Conservation (phyloP, 1,140 invertebrate genomes). For the Aphelenchoides fujianensis region DNA sequence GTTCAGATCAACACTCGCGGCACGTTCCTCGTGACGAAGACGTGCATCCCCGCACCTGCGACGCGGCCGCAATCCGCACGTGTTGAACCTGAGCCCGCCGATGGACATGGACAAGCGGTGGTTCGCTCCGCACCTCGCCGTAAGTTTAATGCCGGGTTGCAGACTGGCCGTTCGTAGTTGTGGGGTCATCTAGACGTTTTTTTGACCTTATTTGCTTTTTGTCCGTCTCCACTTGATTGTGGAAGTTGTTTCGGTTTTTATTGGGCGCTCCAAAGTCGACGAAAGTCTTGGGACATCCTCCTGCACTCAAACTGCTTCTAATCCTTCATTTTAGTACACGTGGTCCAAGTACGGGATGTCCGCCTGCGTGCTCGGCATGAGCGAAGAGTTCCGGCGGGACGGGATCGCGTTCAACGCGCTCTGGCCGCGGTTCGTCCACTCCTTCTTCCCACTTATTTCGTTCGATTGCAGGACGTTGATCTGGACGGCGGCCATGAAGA, state of each 20-base stretch:
- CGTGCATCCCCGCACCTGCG: slow-evolving; percentile 81
- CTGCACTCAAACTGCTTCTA: too few relatives aligned
- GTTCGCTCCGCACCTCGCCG: slow-evolving; percentile 86
- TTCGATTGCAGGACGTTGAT: neutral
- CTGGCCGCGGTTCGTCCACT: slow-evolving; percentile 70
- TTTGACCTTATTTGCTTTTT: too few relatives aligned
- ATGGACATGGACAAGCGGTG: slow-evolving; percentile 81
- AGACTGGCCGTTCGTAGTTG: too few relatives aligned
- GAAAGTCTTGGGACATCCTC: too few relatives aligned
- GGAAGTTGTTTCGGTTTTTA: too few relatives aligned
- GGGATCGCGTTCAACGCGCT: slow-evolving; percentile 90
- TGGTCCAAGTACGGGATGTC: slow-evolving; percentile 99
- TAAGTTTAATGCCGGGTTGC: slow-evolving; percentile 73
- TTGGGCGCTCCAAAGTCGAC: too few relatives aligned
- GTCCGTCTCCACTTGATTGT: too few relatives aligned
- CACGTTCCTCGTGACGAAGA: slow-evolving; percentile 85
- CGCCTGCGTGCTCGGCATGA: slow-evolving; percentile 90
- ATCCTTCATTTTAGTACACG: slow-evolving; percentile 81
- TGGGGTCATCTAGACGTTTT: too few relatives aligned
- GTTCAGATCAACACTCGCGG: slow-evolving; percentile 84
- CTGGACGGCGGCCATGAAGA: neutral
- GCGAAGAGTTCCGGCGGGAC: slow-evolving; percentile 78
- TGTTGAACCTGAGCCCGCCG: slow-evolving; percentile 90
- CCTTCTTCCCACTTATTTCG: too few relatives aligned
- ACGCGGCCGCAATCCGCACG: slow-evolving; percentile 86